A percentile compares a stretch with the other conserved stretches of the same genome.
Conservation (phyloP, 2,888 invertebrate species). For the Hoplodrina blanda region DNA sequence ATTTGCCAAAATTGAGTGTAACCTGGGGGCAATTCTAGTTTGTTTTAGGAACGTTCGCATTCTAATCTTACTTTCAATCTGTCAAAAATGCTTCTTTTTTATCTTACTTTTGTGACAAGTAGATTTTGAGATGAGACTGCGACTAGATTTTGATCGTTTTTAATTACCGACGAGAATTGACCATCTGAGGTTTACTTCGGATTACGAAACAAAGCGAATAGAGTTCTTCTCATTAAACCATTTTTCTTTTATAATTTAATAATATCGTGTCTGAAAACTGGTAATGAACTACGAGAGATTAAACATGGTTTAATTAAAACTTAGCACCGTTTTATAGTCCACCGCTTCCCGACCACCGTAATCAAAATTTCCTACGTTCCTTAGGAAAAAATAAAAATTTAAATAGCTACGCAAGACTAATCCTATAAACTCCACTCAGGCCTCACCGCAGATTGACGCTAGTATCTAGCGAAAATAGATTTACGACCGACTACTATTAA, state of each 20-base stretch:
- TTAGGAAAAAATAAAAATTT: slow-evolving; percentile 20
- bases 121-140: too few relatives aligned
- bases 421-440: slow-evolving; percentile 24
- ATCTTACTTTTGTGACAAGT: too few relatives aligned
- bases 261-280: background rate
- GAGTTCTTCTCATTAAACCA: background rate
- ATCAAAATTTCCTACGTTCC: background rate
- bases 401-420: slow-evolving; percentile 14
- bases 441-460: slow-evolving; percentile 31
- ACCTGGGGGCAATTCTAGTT: too few relatives aligned
- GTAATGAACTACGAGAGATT: background rate
- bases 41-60: too few relatives aligned
- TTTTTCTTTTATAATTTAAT: background rate
- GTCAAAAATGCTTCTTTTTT: too few relatives aligned
- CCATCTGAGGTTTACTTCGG: background rate
- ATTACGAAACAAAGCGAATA: background rate
- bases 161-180: background rate
- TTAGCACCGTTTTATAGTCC: slow-evolving; percentile 1
- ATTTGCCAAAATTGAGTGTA: slow-evolving; percentile 14
- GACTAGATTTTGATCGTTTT: too few relatives aligned
- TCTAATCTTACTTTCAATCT: too few relatives aligned
- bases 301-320: slow-evolving; percentile 14
- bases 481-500: slow-evolving; percentile 53
- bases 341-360: background rate
- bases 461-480: slow-evolving; percentile 51